Percentiles rank a stretch among this genome's conserved stretches.
Evolutionary conservation across 2,113 vertebrate species (phyloP).

Genomic region (Chaenogobius annularis): DNA sequence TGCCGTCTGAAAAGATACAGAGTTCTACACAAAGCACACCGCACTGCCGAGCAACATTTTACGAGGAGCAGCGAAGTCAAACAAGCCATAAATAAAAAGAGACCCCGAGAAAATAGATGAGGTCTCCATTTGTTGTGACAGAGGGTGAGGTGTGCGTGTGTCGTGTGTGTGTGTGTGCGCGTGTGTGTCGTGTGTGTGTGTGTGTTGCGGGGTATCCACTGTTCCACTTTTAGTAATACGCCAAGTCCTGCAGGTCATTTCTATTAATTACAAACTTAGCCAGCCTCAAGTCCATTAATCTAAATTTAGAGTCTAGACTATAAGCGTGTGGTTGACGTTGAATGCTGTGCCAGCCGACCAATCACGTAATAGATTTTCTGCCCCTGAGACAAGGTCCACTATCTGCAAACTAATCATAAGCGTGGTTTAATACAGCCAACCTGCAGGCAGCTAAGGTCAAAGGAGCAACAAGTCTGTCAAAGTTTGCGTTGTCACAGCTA

Average conservation of each 20-base stretch:
- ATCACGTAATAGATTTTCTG: slow-evolving; percentile 66
- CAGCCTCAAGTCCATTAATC: slow-evolving; percentile 62
- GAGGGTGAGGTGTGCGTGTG: slow-evolving; percentile 8
- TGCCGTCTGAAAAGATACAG: slow-evolving; percentile 18
- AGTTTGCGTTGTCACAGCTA: background rate
- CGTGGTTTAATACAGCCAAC: slow-evolving; percentile 50
- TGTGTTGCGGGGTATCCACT: slow-evolving; percentile 28
- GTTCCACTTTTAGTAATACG: slow-evolving; percentile 42
- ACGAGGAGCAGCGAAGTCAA: slow-evolving; percentile 43
- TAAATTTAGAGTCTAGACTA: slow-evolving; percentile 64
- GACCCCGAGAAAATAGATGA: slow-evolving; percentile 52
- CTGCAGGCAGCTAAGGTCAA: slow-evolving; percentile 62
- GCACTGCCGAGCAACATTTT: slow-evolving; percentile 32
- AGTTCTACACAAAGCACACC: slow-evolving; percentile 37
- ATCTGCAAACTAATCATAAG: slow-evolving; percentile 68
- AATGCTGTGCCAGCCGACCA: slow-evolving; percentile 50
- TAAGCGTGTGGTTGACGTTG: slow-evolving; percentile 36
- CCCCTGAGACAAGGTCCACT: slow-evolving; percentile 57
- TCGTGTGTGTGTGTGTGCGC: no score
- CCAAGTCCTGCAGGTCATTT: slow-evolving; percentile 39
- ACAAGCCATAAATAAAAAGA: slow-evolving; percentile 55
- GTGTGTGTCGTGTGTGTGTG: no score
- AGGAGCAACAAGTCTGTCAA: slow-evolving; percentile 8
- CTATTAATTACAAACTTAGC: slow-evolving; percentile 68
- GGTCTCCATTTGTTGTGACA: slow-evolving; percentile 39